These are phyloP conservation scores for Poeciliopsis prolifica DNA, from an alignment of 2,113 vertebrate genomes.

Conservation along the genomic window DNA sequence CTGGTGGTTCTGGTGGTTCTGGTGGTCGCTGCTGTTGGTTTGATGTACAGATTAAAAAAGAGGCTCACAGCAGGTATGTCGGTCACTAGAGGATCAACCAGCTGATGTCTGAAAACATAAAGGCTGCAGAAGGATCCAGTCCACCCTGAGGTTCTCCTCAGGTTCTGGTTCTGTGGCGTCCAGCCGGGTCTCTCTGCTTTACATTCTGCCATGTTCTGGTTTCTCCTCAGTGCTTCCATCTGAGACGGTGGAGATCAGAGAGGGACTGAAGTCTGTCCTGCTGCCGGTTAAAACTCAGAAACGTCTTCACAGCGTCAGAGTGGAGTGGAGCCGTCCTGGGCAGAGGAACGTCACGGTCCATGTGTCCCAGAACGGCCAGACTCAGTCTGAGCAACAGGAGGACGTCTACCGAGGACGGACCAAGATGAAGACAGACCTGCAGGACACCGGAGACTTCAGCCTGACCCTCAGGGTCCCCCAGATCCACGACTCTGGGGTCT, in stretches of 20 bases:
- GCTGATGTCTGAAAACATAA: neutral
- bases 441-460: constrained; percentile 7
- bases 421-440: neutral
- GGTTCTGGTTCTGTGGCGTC: too few species aligned
- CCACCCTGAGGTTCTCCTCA: neutral
- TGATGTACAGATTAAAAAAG: neutral
- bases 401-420: neutral
- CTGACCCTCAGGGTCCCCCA: neutral
- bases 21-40: neutral
- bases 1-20: neutral
- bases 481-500: neutral
- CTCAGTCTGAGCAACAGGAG: neutral
- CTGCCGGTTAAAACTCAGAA: constrained; percentile 4
- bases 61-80: neutral
- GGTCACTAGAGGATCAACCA: neutral
- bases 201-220: accelerated
- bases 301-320: neutral
- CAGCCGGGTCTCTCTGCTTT: neutral
- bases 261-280: neutral
- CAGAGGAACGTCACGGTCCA: neutral
- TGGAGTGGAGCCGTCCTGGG: constrained; percentile 4
- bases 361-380: neutral
- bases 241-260: constrained; percentile 1
- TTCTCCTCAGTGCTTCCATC: neutral
- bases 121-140: neutral